Evolutionary conservation across 2,113 vertebrate genomes (phyloP), one percentile per base, ranked within the genome.

Genomic region (Carlito syrichta): DNA sequence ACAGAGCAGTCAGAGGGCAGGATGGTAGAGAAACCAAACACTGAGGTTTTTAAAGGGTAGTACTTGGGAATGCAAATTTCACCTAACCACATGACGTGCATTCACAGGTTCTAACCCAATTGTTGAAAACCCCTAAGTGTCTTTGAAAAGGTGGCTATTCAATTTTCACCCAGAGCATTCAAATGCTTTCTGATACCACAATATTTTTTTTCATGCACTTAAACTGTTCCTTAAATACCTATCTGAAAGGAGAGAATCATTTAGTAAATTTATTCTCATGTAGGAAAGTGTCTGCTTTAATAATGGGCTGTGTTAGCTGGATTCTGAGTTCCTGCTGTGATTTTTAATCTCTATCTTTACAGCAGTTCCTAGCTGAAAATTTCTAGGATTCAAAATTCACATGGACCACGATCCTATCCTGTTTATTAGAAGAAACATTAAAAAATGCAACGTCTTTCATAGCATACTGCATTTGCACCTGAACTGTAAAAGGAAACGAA

Each of bases 401-500:
- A 16, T 30, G 94, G 71, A 14, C 78, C 48, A 79, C n/a, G 38
- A 92, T 22, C 89, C 48, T 71, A 71, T 62, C 45, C 54, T 94
- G 89, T 96, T 98, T 89, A 84, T 97, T 96, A 90, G 83, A 96
- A 90, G n/a, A 96, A 94, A 95, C 2, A 86, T 96, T 98, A 94
- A 94, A 79, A 83, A 82, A 87, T 89, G 52, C 97, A 96, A 78
- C 35, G 91, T 95, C 74, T 98, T 94, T 95, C 90, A 92, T 66
- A 78, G 2, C 1, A 92, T 68, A 90, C 6, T 76, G 73, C 0
- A 50, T 95, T 98, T 96, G 66, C 89, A 97, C 69, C 76, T 97
- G 79, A 97, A 71, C 69, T 98, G 92, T 97, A 94, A 98, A 94
- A 97, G 76, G 98, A 98, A 97, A 10, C n/a, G 63, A 83, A 97